Conservation (phyloP, 2,797 vertebrate species). For the Mus spretus region DNA sequence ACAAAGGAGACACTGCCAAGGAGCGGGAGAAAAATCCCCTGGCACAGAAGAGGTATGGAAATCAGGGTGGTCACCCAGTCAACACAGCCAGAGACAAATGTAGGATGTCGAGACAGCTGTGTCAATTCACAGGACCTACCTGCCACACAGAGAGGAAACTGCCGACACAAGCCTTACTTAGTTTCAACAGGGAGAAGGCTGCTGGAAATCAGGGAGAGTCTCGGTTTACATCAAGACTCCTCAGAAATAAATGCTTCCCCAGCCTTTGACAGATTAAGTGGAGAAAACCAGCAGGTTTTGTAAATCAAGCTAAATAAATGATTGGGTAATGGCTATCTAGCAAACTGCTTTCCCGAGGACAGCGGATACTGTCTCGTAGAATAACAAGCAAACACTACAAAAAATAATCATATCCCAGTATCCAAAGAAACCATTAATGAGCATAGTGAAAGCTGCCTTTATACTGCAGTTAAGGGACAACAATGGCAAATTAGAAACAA, state of each 20-base stretch:
- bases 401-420: neutral
- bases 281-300: neutral
- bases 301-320: neutral
- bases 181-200: neutral
- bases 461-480: neutral
- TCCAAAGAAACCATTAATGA: conserved; percentile 31
- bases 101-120: neutral
- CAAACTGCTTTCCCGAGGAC: neutral
- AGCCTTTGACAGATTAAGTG: neutral
- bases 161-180: neutral
- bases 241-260: conserved; percentile 24
- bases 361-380: neutral
- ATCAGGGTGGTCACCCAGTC: accelerated
- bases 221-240: neutral
- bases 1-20: accelerated
- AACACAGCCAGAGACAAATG: neutral
- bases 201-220: neutral
- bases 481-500: neutral
- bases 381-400: neutral
- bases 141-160: accelerated
- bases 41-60: accelerated
- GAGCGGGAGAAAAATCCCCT: neutral
- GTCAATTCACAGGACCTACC: neutral
- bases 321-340: neutral
- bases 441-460: neutral